These are phyloP conservation scores for Danaus chrysippus DNA, from an alignment of 2,888 invertebrate genomes.

Conservation along the genomic window DNA sequence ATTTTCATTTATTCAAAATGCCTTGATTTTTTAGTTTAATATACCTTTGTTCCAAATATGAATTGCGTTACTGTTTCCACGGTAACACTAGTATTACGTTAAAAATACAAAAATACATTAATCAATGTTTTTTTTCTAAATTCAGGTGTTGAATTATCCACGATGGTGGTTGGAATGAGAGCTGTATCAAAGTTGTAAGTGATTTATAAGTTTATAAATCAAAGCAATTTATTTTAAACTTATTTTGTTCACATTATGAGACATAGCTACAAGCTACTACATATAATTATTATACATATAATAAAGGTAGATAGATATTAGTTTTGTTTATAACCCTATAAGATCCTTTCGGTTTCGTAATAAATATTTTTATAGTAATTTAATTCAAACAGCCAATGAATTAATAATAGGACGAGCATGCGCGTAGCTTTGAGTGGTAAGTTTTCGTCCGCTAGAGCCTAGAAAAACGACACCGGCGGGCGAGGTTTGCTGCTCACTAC, in stretches of 20 bases:
- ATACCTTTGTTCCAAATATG: neutral
- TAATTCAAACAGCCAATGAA: slow-evolving; percentile 22
- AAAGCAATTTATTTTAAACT: no score
- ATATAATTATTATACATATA: no score
- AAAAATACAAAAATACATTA: neutral
- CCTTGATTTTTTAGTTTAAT: neutral
- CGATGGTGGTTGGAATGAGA: slow-evolving; percentile 16
- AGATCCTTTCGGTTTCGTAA: neutral
- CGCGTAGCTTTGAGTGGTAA: slow-evolving; percentile 18
- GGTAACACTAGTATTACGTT: neutral
- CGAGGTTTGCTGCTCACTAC: slow-evolving; percentile 17
- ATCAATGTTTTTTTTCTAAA: neutral
- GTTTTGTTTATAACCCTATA: neutral
- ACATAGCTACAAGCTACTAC: no score
- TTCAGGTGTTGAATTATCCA: neutral
- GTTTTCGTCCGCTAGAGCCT: slow-evolving; percentile 15
- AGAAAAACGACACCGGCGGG: slow-evolving; percentile 35
- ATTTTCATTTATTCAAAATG: neutral
- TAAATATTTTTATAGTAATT: slow-evolving; percentile 1
- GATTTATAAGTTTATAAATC: no score
- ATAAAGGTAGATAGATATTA: neutral
- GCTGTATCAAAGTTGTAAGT: slow-evolving; percentile 14
- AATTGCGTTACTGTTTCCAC: neutral
- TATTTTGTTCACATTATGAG: no score
- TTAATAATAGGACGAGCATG: slow-evolving; percentile 25